Evolutionary conservation across 2,113 vertebrate genomes (phyloP), one percentile per base, ranked within the genome.

Genomic region (Pleuronectes platessa): DNA sequence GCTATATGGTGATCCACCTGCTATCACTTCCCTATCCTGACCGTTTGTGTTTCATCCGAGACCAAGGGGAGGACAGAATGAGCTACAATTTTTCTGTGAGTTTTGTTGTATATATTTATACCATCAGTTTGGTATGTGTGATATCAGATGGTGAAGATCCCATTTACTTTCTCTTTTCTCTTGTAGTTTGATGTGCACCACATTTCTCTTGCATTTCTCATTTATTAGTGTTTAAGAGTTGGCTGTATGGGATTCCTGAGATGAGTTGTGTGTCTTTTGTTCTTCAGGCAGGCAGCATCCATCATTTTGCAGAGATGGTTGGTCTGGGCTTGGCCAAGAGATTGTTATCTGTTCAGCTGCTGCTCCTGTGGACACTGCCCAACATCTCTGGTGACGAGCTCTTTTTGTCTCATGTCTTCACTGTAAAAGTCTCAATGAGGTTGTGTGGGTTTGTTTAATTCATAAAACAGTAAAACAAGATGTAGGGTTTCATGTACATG

Each of bases 381-480:
- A 61, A 35, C 47, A 14, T 63, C 17, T 87, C 84, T 71, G 90
- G 90, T 89, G 65, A 87, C 20, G 24, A 17, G 40, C 47, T 42
- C 12, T 42, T 42, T 13, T 3, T n/a, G 51, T 49, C 3, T 58
- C 61, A 42, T n/a, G 51, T 42, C 40, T 42, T 42, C 40, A 42
- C 11, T 42, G 2, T 42, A 42, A 42, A 42, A 10, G 35, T 37
- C 9, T 37, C 35, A 37, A 37, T 55, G 8, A 21, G 11, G 26
- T 31, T 1, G 1, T 31, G 6, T 31, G 6, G 31, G 31, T 31
- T 31, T 31, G 31, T 31, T 31, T 8, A 31, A 31, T 31, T 31
- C 31, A 31, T 7, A 1, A 7, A 31, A 31, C 31, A 7, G 31
- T 7, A 31, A 31, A 31, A 6, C 5, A 31, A 31, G 31, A 31